Conservation (phyloP, 2,797 vertebrate species). For the Arnoldichthys spilopterus region DNA sequence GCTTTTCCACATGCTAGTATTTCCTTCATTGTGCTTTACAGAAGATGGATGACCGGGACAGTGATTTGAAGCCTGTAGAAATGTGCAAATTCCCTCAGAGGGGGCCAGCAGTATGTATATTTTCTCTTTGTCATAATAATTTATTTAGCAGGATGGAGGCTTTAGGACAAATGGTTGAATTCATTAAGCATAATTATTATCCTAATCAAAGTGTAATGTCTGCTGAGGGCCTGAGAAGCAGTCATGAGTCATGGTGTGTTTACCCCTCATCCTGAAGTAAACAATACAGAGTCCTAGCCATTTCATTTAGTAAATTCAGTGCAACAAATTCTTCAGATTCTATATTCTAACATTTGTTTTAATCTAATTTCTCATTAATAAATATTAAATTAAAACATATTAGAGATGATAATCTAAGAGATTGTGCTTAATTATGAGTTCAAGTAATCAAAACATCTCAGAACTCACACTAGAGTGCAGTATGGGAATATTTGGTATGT, state of each 20-base stretch:
- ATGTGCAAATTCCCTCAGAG: conserved; percentile 7
- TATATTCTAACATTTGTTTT: conserved; percentile 2
- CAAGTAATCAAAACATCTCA: no score
- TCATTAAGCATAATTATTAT: conserved; percentile 38
- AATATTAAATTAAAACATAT: not conserved
- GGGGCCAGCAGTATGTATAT: conserved; percentile 15
- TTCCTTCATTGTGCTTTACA: conserved; percentile 64
- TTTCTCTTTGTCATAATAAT: conserved; percentile 40
- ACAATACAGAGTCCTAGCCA: not conserved
- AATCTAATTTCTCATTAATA: not conserved
- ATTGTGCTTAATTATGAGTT: not conserved
- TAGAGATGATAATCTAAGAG: not conserved
- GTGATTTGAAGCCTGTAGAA: conserved; percentile 43
- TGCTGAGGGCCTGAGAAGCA: conserved; percentile 1
- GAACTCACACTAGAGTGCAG: not conserved
- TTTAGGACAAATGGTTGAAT: conserved; percentile 45
- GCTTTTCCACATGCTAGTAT: conserved; percentile 67
- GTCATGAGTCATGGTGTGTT: no score
- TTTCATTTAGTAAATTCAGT: conserved; percentile 12
- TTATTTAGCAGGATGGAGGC: conserved; percentile 46
- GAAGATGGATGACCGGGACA: conserved; percentile 66
- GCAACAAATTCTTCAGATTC: not conserved
- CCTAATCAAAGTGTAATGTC: conserved; percentile 6
- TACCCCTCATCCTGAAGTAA: not conserved
- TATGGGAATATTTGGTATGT: not conserved